Conservation (phyloP, 1,140 invertebrate genomes). For the Cotesia chilonis region DNA sequence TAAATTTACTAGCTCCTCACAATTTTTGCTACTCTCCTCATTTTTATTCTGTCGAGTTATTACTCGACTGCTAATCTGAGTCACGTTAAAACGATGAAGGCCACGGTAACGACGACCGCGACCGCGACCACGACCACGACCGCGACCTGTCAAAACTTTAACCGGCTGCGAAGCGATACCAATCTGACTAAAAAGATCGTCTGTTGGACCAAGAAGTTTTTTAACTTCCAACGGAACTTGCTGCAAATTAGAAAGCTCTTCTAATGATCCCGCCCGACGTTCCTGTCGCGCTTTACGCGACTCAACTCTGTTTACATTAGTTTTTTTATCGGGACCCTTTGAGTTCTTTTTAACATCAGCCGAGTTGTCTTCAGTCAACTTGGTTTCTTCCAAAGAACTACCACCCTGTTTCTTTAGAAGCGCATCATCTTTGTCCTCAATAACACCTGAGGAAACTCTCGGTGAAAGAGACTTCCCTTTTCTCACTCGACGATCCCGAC, state of each 20-base stretch:
- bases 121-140: too few relatives aligned
- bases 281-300: slow-evolving; percentile 34
- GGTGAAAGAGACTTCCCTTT: slow-evolving; percentile 24
- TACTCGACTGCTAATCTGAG: too few relatives aligned
- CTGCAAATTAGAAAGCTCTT: slow-evolving; percentile 32
- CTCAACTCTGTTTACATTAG: slow-evolving; percentile 2
- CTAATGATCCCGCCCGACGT: slow-evolving; percentile 35
- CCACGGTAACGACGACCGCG: too few relatives aligned
- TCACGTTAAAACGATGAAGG: too few relatives aligned
- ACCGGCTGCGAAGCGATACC: slow-evolving; percentile 32
- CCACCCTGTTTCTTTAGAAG: slow-evolving; percentile 7
- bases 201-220: slow-evolving; percentile 42
- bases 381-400: slow-evolving; percentile 30
- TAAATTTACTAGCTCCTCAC: not conserved
- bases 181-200: slow-evolving; percentile 41
- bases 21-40: slow-evolving; percentile 41
- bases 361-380: slow-evolving; percentile 22
- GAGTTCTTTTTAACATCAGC: slow-evolving; percentile 12
- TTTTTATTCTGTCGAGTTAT: slow-evolving; percentile 38
- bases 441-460: slow-evolving; percentile 16
- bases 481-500: slow-evolving; percentile 17
- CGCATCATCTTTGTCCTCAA: slow-evolving; percentile 23
- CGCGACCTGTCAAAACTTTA: slow-evolving; percentile 28
- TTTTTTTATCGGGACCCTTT: slow-evolving; percentile 27
- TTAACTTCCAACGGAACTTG: slow-evolving; percentile 48